Percentiles rank a stretch among this genome's conserved stretches.
phyloP scores from a whole-genome alignment of 2,797 vertebrate genomes.

The Hapalemur alaotrensis region DNA sequence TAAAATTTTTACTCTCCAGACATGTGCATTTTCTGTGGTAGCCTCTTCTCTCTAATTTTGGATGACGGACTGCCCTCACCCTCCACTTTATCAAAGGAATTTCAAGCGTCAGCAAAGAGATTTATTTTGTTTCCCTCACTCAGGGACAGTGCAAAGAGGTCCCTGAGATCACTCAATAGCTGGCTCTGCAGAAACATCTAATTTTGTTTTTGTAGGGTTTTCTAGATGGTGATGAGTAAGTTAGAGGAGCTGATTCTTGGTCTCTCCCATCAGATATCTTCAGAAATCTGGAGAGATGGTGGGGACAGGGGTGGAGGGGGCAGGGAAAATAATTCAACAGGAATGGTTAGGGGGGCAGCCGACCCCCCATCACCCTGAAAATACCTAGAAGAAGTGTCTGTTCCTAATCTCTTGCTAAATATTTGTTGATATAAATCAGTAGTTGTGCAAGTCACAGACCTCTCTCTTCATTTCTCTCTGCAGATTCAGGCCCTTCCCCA shows the following conservation, averaged over 20 bases:
- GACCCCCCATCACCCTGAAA: background rate
- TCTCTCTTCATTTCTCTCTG: background rate
- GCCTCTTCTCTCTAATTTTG: constrained; percentile 36
- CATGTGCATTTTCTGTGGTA: background rate
- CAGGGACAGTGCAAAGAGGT: background rate
- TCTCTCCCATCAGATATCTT: background rate
- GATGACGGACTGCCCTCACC: background rate
- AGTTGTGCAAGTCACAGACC: background rate
- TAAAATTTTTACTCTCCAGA: background rate
- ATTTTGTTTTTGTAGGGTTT: background rate
- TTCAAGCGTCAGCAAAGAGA: background rate
- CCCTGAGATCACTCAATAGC: background rate
- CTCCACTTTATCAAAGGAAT: background rate
- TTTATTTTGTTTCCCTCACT: background rate
- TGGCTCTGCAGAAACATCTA: background rate
- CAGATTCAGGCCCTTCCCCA: background rate
- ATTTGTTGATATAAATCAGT: background rate
- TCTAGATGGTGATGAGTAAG: background rate
- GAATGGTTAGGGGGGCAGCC: background rate
- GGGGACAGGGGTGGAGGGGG: too few relatives aligned
- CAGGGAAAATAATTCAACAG: background rate
- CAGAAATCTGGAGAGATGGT: background rate
- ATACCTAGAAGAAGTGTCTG: background rate
- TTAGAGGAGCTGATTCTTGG: background rate
- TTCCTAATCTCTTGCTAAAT: background rate